Percentiles rank a stretch among this genome's conserved stretches.
These are phyloP conservation scores for Austrofundulus limnaeus DNA, from an alignment of 2,113 vertebrate species.

Conservation along the genomic window DNA sequence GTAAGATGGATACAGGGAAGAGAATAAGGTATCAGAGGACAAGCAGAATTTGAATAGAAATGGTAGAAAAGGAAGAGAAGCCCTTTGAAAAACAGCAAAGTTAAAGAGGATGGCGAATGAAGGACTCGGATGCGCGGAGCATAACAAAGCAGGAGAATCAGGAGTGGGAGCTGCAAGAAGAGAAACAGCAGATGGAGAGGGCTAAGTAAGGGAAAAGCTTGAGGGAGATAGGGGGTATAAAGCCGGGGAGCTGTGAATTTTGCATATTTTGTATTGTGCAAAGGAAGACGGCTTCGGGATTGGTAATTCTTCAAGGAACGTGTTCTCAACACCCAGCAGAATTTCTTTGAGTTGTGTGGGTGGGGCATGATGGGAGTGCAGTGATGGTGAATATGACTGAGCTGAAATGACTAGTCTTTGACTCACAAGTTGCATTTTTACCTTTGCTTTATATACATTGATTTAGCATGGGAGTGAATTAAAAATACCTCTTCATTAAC, in stretches of 20 bases:
- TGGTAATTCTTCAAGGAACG: conserved; percentile 51
- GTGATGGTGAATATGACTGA: conserved; percentile 8
- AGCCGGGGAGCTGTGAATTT: conserved; percentile 58
- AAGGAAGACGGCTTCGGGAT: conserved; percentile 53
- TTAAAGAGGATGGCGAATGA: conserved; percentile 45
- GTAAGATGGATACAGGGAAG: conserved; percentile 52
- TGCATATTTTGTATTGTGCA: conserved; percentile 65
- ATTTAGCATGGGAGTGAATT: conserved; percentile 1
- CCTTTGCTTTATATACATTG: neutral
- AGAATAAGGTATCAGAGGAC: conserved; percentile 48
- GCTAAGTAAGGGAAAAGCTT: conserved; percentile 63
- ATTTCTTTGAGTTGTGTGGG: conserved; percentile 34
- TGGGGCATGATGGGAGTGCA: conserved; percentile 40
- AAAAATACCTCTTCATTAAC: conserved; percentile 8
- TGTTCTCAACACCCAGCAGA: conserved; percentile 49
- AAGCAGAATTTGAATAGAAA: conserved; percentile 48
- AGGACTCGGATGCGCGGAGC: conserved; percentile 50
- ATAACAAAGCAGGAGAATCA: conserved; percentile 59
- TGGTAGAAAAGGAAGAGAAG: conserved; percentile 42
- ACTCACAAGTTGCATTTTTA: conserved; percentile 2
- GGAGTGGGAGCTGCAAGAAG: conserved; percentile 49
- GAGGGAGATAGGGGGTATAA: conserved; percentile 47
- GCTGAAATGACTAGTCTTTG: neutral
- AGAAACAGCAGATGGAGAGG: conserved; percentile 63
- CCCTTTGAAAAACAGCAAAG: conserved; percentile 64